Evolutionary conservation across 2,888 invertebrate genomes (phyloP), one percentile per base, ranked within the genome.

Genomic region (Spodoptera littoralis): DNA sequence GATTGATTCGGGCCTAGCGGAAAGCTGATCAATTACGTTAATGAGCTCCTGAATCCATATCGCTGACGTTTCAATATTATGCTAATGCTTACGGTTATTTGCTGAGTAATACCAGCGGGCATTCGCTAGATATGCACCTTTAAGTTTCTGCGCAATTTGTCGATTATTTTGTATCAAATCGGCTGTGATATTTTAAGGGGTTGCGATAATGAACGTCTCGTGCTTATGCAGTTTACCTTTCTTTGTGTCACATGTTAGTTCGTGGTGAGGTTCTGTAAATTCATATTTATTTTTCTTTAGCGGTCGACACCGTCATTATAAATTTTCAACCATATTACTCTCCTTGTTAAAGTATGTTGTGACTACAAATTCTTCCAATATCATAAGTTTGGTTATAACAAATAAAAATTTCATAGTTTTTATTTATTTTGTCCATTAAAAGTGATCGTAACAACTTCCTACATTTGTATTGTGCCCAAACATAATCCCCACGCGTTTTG

Each of bases 1-100:
- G 89, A 90, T 89, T 90, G 92, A 91, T 90, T 90, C 90, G 84
- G 87, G 86, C 85, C 89, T 88, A 88, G 88, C 87, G 89, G 91
- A 89, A 91, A 92, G 91, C 93, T 89, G 93, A 93, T 94, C 92
- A 94, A 93, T 94, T 94, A 93, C 89, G 90, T 86, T 93, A 93
- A 94, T 94, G 92, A 94, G 92, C 90, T 89, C 80, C 84, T 86
- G 90, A 87, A 89, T 88, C 89, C 88, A 88, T 91, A 92, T 91
- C 87, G 90, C 90, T 91, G 92, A 91, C 90, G 90, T 90, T 90
- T 88, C 88, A 86, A 89, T 89, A 90, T 91, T 90, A 93, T 92
- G 92, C 90, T 89, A 89, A 88, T 91, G 86, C 86, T 89, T 86
- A 87, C 86, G 85, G 83, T 85, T 91, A 90, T 90, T 90, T 87